Evolutionary conservation across 1,140 invertebrate genomes (phyloP).

Genomic region (Trichogramma pretiosum): DNA sequence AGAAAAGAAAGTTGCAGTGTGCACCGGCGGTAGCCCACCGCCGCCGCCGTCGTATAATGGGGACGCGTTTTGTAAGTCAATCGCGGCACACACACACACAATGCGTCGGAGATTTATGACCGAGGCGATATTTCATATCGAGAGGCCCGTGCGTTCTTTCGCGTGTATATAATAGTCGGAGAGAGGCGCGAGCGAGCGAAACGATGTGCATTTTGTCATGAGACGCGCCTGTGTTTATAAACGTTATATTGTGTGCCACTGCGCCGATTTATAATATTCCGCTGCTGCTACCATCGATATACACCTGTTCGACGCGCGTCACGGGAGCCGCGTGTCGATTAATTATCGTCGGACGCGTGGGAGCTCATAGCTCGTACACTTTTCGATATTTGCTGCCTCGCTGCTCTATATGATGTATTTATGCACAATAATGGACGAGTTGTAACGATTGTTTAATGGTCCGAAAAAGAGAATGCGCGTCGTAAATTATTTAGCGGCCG

Average conservation of each 20-base stretch:
- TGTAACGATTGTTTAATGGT: slow-evolving; percentile 49
- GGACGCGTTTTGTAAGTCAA: slow-evolving; percentile 21
- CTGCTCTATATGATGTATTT: too few species aligned
- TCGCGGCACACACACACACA: slow-evolving; percentile 20
- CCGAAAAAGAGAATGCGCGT: too few species aligned
- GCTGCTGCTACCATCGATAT: too few species aligned
- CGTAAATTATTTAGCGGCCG: slow-evolving; percentile 47
- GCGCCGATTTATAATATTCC: slow-evolving; percentile 36
- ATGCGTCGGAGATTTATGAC: slow-evolving; percentile 33
- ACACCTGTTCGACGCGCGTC: too few species aligned
- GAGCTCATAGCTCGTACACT: slow-evolving; percentile 38
- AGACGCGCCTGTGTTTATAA: background rate
- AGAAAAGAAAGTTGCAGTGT: too few species aligned
- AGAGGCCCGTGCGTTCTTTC: slow-evolving; percentile 22
- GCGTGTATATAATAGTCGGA: too few species aligned
- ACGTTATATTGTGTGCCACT: slow-evolving; percentile 11
- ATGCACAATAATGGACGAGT: slow-evolving; percentile 46
- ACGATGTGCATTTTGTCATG: background rate
- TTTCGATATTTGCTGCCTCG: too few species aligned
- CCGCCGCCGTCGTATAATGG: slow-evolving; percentile 8
- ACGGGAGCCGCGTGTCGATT: slow-evolving; percentile 44
- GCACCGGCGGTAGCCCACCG: background rate
- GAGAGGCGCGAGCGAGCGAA: background rate
- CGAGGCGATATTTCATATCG: slow-evolving; percentile 33
- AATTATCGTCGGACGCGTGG: slow-evolving; percentile 41